These are phyloP conservation scores for Hyphantria cunea DNA, from an alignment of 1,140 invertebrate species.

Conservation along the genomic window DNA sequence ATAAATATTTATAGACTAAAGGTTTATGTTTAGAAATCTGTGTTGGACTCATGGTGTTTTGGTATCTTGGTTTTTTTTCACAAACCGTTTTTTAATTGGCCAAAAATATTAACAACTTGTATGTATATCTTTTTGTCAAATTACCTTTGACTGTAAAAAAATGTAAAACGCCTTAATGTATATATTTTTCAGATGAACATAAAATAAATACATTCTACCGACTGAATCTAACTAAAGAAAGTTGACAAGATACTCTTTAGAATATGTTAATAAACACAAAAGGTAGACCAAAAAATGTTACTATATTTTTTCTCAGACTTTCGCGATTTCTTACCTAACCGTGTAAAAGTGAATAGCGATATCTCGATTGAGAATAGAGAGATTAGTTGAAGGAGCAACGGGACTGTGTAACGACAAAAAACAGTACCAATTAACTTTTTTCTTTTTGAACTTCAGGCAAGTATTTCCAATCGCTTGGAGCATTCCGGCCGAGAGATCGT, in stretches of 20 bases:
- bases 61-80: too few relatives aligned
- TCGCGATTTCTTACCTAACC: slow-evolving; percentile 39
- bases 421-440: slow-evolving; percentile 76
- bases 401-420: slow-evolving; percentile 62
- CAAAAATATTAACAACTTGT: too few relatives aligned
- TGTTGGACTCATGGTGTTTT: too few relatives aligned
- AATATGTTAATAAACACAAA: background rate
- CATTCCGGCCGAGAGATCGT: slow-evolving; percentile 68
- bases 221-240: background rate
- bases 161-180: too few relatives aligned
- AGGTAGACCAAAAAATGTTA: background rate
- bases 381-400: slow-evolving; percentile 61
- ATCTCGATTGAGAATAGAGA: slow-evolving; percentile 49
- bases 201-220: background rate
- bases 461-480: slow-evolving; percentile 68
- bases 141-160: too few relatives aligned
- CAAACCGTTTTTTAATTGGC: too few relatives aligned
- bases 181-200: too few relatives aligned
- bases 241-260: background rate
- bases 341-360: slow-evolving; percentile 47
- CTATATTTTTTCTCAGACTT: slow-evolving; percentile 33
- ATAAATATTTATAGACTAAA: too few relatives aligned
- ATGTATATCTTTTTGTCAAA: too few relatives aligned
- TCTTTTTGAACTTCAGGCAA: slow-evolving; percentile 59
- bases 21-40: too few relatives aligned